Percentiles rank a stretch among this genome's conserved stretches.
Conservation (phyloP, 23 tunicate genomes). For the Ascidia mentula region DNA sequence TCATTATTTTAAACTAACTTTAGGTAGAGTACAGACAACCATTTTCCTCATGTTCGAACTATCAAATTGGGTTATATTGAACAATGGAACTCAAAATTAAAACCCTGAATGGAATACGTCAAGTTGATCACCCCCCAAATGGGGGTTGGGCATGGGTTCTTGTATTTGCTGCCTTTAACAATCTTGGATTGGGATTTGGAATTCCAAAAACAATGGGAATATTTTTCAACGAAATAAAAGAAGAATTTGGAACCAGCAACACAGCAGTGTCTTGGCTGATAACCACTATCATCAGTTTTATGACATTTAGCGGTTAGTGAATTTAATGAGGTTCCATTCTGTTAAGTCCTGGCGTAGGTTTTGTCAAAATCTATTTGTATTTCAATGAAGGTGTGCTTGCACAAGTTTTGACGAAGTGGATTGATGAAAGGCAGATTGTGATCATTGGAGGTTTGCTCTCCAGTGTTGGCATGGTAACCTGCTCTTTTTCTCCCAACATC, state of each 20-base stretch:
- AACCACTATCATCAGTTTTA: conserved; percentile 4
- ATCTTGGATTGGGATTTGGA: conserved; percentile 29
- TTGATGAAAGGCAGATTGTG: conserved; percentile 41
- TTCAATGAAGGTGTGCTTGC: not conserved
- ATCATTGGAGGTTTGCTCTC: conserved; percentile 44
- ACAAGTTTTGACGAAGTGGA: conserved; percentile 7
- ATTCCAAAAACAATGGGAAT: conserved; percentile 46
- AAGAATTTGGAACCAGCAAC: conserved; percentile 48
- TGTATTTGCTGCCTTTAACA: conserved; percentile 27
- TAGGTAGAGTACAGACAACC: no score
- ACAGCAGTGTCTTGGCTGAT: conserved; percentile 46
- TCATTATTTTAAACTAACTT: no score
- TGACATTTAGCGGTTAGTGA: conserved; percentile 46
- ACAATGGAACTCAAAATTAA: not conserved
- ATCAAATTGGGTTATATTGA: no score
- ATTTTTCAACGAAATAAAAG: conserved; percentile 34
- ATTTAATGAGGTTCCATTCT: no score
- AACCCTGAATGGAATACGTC: not conserved
- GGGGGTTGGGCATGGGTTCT: conserved; percentile 79
- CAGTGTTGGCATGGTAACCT: conserved; percentile 33
- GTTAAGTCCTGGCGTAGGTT: not conserved
- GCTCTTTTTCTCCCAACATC: conserved; percentile 32
- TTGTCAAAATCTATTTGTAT: not conserved
- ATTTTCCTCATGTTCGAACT: no score
- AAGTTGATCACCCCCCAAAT: conserved; percentile 41